Evolutionary conservation across 2,797 vertebrate species (phyloP).

Genomic region (Pseudochromis fuscus): DNA sequence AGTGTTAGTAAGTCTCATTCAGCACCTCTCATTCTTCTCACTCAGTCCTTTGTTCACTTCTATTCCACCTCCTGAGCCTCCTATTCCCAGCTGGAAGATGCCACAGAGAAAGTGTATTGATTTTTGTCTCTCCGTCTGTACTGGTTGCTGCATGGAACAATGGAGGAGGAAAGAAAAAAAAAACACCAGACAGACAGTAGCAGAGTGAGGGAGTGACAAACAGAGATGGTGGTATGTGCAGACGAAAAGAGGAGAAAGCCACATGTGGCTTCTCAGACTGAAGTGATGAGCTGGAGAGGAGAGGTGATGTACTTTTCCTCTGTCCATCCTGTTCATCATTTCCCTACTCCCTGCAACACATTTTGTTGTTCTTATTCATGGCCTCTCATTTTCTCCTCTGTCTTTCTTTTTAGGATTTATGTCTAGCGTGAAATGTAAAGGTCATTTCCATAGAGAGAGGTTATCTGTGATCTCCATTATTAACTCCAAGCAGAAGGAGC

Average conservation of each 20-base stretch:
- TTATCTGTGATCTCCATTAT: constrained; percentile 41
- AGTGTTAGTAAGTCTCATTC: constrained; percentile 48
- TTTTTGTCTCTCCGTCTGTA: constrained; percentile 63
- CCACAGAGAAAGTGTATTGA: constrained; percentile 70
- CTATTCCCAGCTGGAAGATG: constrained; percentile 66
- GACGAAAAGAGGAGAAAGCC: constrained; percentile 36
- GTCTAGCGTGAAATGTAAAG: constrained; percentile 10
- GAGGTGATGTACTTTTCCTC: constrained; percentile 24
- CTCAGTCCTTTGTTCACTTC: constrained; percentile 66
- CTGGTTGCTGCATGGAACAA: constrained; percentile 44
- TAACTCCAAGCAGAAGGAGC: constrained; percentile 48
- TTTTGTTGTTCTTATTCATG: constrained; percentile 3
- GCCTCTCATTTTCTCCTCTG: background rate
- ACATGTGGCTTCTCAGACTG: constrained; percentile 20
- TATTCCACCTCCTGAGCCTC: constrained; percentile 67
- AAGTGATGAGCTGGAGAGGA: constrained; percentile 43
- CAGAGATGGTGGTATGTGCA: constrained; percentile 23
- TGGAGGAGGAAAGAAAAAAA: background rate
- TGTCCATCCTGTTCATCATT: constrained; percentile 30
- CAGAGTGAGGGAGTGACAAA: constrained; percentile 11
- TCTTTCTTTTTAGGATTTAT: constrained; percentile 11
- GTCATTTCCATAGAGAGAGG: constrained; percentile 25
- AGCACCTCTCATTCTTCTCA: constrained; percentile 59
- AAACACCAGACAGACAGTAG: constrained; percentile 3
- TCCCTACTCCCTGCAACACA: constrained; percentile 9